Percentiles rank a stretch among this genome's conserved stretches.
Conservation (phyloP, 2,113 vertebrate species). For the Microtus ochrogaster region DNA sequence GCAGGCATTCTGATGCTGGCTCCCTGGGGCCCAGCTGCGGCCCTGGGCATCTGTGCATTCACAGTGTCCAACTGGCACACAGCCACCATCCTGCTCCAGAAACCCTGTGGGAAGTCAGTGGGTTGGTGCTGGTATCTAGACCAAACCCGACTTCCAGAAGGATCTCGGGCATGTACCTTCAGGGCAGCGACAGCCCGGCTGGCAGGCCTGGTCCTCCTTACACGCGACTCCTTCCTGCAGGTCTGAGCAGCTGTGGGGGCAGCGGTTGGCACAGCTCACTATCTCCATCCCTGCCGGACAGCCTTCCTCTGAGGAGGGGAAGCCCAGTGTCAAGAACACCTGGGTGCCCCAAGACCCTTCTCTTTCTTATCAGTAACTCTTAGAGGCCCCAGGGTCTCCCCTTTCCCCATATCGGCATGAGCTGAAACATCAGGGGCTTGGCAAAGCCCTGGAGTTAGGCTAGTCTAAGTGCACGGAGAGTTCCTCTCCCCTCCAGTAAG, state of each 20-base stretch:
- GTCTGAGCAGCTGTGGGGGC: conserved; percentile 91
- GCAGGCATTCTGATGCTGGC: conserved; percentile 87
- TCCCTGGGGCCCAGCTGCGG: conserved; percentile 90
- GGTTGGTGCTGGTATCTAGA: background rate
- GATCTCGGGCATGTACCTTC: conserved; percentile 78
- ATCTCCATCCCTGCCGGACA: conserved; percentile 89
- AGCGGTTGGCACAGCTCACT: conserved; percentile 89
- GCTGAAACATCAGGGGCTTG: background rate
- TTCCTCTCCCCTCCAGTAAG: background rate
- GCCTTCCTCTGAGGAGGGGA: conserved; percentile 72
- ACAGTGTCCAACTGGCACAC: conserved; percentile 90
- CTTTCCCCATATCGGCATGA: too few relatives aligned
- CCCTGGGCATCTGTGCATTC: conserved; percentile 90
- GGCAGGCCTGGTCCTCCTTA: conserved; percentile 85
- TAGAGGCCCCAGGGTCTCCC: background rate
- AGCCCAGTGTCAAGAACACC: background rate
- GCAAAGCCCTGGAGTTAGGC: background rate
- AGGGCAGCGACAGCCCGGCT: conserved; percentile 90
- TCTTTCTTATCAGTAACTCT: too few relatives aligned
- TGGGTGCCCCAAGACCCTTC: background rate
- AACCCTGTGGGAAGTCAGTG: conserved; percentile 61
- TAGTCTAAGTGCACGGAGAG: background rate
- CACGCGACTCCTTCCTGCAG: conserved; percentile 92
- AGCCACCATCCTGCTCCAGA: conserved; percentile 90
- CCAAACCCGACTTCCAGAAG: background rate